Evolutionary conservation across 2,797 vertebrate genomes (phyloP).

Genomic region (Silurus aristotelis): DNA sequence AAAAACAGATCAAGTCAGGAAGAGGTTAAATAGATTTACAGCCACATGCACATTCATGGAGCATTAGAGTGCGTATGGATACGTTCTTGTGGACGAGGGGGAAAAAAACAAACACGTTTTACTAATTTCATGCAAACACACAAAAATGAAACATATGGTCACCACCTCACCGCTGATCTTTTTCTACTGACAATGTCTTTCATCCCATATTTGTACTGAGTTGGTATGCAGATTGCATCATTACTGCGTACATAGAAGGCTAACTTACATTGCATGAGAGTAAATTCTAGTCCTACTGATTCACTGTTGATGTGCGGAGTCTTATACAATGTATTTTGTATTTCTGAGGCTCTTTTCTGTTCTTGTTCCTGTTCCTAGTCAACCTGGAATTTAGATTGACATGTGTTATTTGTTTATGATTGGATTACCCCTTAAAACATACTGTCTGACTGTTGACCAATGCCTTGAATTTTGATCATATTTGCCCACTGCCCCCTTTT

Average conservation of each 20-base stretch:
- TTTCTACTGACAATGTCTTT: slow-evolving; percentile 46
- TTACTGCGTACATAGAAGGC: slow-evolving; percentile 37
- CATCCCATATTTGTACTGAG: slow-evolving; percentile 34
- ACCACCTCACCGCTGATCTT: slow-evolving; percentile 48
- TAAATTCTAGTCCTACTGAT: neutral
- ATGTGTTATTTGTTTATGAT: neutral
- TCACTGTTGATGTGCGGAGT: neutral
- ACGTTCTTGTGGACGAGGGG: neutral
- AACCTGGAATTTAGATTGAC: neutral
- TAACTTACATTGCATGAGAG: slow-evolving; percentile 20
- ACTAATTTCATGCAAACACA: slow-evolving; percentile 30
- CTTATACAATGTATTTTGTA: neutral
- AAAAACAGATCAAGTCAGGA: neutral
- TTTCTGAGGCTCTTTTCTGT: neutral
- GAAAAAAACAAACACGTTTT: neutral
- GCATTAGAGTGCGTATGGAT: neutral
- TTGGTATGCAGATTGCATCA: slow-evolving; percentile 51
- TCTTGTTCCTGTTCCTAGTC: neutral
- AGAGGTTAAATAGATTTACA: slow-evolving; percentile 4
- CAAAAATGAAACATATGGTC: slow-evolving; percentile 35
- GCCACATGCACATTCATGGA: neutral
- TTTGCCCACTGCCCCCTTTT: neutral
- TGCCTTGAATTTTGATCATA: neutral
- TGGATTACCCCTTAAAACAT: neutral
- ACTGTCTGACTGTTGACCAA: neutral